Conservation (phyloP, 2,797 vertebrate genomes). For the Sciurus carolinensis region DNA sequence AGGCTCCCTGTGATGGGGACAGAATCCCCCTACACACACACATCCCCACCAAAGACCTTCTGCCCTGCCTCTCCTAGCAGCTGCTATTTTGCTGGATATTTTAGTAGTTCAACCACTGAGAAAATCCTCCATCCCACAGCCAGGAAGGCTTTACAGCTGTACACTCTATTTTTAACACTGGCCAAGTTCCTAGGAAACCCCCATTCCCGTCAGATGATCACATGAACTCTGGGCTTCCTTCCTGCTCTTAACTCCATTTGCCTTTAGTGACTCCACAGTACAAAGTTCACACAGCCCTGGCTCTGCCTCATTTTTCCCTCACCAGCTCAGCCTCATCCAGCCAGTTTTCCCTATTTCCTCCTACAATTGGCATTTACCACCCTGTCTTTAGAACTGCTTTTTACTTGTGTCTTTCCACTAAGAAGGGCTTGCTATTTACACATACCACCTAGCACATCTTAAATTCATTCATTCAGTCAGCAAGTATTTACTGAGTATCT, state of each 20-base stretch:
- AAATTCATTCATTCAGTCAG: neutral
- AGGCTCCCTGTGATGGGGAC: neutral
- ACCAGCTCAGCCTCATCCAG: neutral
- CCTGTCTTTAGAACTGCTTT: neutral
- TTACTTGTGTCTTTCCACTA: neutral
- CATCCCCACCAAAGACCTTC: neutral
- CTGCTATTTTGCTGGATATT: neutral
- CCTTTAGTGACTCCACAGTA: neutral
- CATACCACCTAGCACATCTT: neutral
- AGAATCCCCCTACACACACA: neutral
- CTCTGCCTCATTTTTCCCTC: neutral
- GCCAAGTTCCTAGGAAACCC: slow-evolving; percentile 6
- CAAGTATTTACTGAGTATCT: neutral
- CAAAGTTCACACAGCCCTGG: neutral
- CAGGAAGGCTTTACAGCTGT: slow-evolving; percentile 8
- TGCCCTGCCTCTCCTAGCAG: neutral
- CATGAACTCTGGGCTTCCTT: neutral
- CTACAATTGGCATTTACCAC: neutral
- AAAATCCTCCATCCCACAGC: slow-evolving; percentile 13
- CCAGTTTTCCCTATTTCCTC: neutral
- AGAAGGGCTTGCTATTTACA: neutral
- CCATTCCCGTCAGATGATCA: neutral
- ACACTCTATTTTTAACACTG: slow-evolving; percentile 55
- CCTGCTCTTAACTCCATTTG: neutral
- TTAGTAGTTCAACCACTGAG: neutral